Percentiles rank a stretch among this genome's conserved stretches.
Conservation (phyloP, 2,888 invertebrate species). For the Blastobasis adustella region DNA sequence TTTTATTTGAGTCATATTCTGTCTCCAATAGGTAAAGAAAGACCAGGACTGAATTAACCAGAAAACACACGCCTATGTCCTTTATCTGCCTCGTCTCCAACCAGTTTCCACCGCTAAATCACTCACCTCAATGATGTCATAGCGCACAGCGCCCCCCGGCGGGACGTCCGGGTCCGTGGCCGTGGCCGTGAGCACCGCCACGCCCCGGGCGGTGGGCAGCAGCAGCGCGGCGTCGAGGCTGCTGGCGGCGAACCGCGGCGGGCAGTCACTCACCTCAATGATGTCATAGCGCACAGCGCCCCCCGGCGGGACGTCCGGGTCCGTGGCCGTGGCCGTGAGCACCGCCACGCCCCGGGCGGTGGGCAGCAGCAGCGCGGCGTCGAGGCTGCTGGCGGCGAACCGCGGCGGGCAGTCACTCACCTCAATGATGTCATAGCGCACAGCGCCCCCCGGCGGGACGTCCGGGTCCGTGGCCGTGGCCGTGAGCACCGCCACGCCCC, state of each 20-base stretch:
- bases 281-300: conserved; percentile 83
- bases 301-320: conserved; percentile 80
- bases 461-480: conserved; percentile 87
- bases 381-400: conserved; percentile 81
- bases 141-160: conserved; percentile 75
- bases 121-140: conserved; percentile 82
- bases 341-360: conserved; percentile 87
- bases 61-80: no score
- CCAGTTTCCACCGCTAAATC: no score
- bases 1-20: no score
- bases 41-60: no score
- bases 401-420: conserved; percentile 85
- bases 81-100: no score
- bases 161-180: conserved; percentile 86
- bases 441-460: conserved; percentile 66
- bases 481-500: conserved; percentile 81
- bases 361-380: conserved; percentile 85
- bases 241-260: conserved; percentile 84
- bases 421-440: conserved; percentile 87
- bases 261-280: conserved; percentile 82
- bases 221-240: conserved; percentile 84
- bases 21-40: no score
- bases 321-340: conserved; percentile 79
- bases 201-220: conserved; percentile 87
- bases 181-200: conserved; percentile 79